A percentile compares a stretch with the other conserved stretches of the same genome.
Evolutionary conservation across 2,888 invertebrate species (phyloP).

Genomic region (Drosophila robusta): DNA sequence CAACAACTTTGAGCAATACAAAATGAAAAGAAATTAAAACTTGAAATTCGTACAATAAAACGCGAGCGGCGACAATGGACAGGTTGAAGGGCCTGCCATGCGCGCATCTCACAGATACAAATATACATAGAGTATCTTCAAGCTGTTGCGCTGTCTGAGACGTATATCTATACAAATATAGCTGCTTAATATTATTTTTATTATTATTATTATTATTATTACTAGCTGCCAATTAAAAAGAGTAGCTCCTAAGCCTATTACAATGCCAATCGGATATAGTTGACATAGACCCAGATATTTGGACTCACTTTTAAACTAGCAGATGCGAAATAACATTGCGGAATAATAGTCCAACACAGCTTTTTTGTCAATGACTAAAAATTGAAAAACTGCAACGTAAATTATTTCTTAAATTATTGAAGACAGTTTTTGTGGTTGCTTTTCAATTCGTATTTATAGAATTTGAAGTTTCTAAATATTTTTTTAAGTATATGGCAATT

Average conservation of each 20-base stretch:
- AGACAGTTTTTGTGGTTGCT: no score
- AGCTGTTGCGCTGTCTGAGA: conserved; percentile 4
- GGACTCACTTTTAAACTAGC: background rate
- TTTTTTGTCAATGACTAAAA: no score
- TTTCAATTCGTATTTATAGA: no score
- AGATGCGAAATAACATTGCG: conserved; percentile 3
- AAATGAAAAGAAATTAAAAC: conserved; percentile 71
- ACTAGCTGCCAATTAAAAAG: conserved; percentile 19
- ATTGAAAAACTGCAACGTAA: no score
- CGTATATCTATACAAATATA: conserved; percentile 3
- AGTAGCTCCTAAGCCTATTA: conserved; percentile 15
- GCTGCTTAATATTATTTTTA: conserved; percentile 17
- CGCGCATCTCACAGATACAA: conserved; percentile 21
- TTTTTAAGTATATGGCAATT: no score
- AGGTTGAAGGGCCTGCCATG: conserved; percentile 55
- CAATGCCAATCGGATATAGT: conserved; percentile 9
- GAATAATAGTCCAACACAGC: background rate
- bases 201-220: conserved; percentile 19
- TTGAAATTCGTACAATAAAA: conserved; percentile 62
- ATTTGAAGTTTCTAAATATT: no score
- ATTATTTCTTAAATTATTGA: no score
- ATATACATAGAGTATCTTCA: conserved; percentile 35
- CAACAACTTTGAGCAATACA: conserved; percentile 4
- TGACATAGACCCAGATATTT: conserved; percentile 26
- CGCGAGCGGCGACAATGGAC: conserved; percentile 45